Percentiles rank a stretch among this genome's conserved stretches.
Conservation (phyloP, 2,113 vertebrate species). For the Thermophis baileyi region DNA sequence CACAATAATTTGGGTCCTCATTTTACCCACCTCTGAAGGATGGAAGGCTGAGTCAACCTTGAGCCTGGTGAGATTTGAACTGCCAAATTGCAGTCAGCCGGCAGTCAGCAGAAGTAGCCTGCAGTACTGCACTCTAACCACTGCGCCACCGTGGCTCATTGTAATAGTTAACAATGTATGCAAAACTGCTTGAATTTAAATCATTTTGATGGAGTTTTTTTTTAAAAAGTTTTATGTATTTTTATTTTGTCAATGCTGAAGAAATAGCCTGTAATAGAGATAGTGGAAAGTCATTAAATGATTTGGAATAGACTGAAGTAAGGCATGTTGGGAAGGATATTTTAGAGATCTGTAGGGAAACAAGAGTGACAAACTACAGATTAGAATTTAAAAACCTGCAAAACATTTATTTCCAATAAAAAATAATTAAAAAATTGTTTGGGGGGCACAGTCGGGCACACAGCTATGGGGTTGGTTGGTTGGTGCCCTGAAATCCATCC, state of each 20-base stretch:
- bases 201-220: background rate
- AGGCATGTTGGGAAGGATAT: background rate
- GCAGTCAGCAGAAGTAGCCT: no score
- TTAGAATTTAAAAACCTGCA: background rate
- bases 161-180: background rate
- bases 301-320: background rate
- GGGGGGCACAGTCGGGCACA: background rate
- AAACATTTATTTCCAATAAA: background rate
- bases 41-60: no score
- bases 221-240: background rate
- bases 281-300: background rate
- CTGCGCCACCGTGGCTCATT: no score
- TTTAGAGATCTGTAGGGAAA: background rate
- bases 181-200: background rate
- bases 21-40: no score
- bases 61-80: no score
- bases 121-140: no score
- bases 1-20: no score
- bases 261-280: background rate
- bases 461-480: no score
- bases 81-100: no score
- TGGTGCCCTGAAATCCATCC: background rate
- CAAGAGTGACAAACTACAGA: background rate
- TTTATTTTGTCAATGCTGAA: background rate
- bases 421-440: background rate